A percentile compares a stretch with the other conserved stretches of the same genome.
Conservation (phyloP, 1,140 invertebrate genomes). For the Drosophila rhopaloa region DNA sequence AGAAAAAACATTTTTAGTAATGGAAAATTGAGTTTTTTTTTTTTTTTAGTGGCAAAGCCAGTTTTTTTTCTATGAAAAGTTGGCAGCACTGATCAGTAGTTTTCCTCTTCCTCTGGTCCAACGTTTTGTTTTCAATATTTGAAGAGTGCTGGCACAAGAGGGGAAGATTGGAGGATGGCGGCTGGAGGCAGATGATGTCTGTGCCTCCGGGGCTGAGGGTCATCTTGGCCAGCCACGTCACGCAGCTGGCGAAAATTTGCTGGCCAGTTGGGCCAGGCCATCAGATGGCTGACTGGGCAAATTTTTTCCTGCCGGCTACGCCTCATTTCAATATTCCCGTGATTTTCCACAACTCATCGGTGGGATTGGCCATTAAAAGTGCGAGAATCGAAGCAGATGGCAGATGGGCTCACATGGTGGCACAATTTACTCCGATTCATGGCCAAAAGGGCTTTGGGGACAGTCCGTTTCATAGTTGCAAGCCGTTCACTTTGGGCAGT, state of each 20-base stretch:
- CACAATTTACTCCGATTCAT: conserved; percentile 37
- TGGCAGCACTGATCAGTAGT: not conserved
- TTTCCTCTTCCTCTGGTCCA: conserved; percentile 1
- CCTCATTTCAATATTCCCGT: conserved; percentile 1
- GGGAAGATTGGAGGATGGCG: not conserved
- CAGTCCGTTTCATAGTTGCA: conserved; percentile 31
- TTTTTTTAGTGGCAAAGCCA: no score
- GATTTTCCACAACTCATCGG: conserved; percentile 55
- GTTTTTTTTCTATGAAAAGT: no score
- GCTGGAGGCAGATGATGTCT: not conserved
- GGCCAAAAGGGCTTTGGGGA: conserved; percentile 28
- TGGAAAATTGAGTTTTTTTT: no score
- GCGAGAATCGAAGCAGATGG: conserved; percentile 51
- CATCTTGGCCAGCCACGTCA: conserved; percentile 39
- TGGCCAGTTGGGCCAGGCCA: conserved; percentile 6
- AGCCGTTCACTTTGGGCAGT: conserved; percentile 48
- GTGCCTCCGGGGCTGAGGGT: not conserved
- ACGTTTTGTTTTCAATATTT: conserved; percentile 35
- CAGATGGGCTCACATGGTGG: conserved; percentile 17
- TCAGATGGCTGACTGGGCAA: conserved; percentile 44
- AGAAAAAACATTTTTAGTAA: no score
- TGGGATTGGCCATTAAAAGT: conserved; percentile 55
- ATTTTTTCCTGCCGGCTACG: conserved; percentile 9
- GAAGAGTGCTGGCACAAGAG: conserved; percentile 2
- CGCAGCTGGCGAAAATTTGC: conserved; percentile 28